phyloP scores from a whole-genome alignment of 2,888 invertebrate species.

The Agonopterix subpropinquella region DNA sequence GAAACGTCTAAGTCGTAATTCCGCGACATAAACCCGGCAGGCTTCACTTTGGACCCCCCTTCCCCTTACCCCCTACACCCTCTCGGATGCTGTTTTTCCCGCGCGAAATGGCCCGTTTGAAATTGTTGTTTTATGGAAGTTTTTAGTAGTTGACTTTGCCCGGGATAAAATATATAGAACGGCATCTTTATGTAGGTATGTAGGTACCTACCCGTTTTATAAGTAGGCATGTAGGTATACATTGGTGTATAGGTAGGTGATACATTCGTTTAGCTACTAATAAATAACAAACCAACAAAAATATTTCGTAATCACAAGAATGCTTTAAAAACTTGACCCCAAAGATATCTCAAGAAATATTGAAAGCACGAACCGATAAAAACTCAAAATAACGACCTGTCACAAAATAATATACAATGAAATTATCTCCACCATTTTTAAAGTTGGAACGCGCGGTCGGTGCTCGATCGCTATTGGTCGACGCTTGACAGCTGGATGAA shows the following conservation, averaged over 20 bases:
- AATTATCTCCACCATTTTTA: constrained; percentile 74
- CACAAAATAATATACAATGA: constrained; percentile 74
- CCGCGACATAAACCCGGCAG: constrained; percentile 67
- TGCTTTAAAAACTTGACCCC: constrained; percentile 21
- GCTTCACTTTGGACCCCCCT: constrained; percentile 59
- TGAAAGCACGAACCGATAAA: constrained; percentile 61
- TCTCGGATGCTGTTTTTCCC: constrained; percentile 69
- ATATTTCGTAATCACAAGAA: constrained; percentile 9
- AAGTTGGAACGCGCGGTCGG: constrained; percentile 51
- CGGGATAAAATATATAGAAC: constrained; percentile 64
- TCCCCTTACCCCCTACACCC: constrained; percentile 29
- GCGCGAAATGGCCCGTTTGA: constrained; percentile 72
- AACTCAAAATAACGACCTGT: constrained; percentile 73
- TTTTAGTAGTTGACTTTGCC: constrained; percentile 74
- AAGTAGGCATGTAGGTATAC: neutral
- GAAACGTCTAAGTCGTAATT: constrained; percentile 77
- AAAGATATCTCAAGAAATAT: constrained; percentile 52
- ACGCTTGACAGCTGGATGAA: constrained; percentile 67
- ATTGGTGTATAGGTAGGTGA: neutral
- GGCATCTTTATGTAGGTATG: constrained; percentile 54
- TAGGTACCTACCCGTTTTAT: constrained; percentile 20
- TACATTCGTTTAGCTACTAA: neutral
- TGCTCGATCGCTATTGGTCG: constrained; percentile 54
- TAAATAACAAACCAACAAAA: constrained; percentile 2
- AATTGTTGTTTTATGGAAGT: constrained; percentile 76